These are phyloP conservation scores for Acronicta leporina DNA, from an alignment of 2,888 invertebrate species.

Conservation along the genomic window DNA sequence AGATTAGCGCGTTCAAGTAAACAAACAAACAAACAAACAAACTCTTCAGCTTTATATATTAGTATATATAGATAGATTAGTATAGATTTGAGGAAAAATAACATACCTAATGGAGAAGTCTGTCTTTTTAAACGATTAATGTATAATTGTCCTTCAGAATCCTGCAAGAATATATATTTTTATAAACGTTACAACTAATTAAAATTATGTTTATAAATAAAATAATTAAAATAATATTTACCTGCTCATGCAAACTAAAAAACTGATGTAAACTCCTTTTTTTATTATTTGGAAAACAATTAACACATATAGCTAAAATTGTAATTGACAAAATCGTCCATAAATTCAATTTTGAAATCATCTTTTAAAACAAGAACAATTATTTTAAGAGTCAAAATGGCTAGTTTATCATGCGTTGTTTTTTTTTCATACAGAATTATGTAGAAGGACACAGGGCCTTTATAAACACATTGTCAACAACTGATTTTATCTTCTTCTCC, in stretches of 20 bases:
- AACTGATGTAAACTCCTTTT: not conserved
- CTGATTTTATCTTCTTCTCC: constrained; percentile 53
- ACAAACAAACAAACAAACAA: too few species aligned
- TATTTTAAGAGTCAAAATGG: not conserved
- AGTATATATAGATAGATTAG: too few species aligned
- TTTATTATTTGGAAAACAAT: constrained; percentile 15
- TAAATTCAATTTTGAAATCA: constrained; percentile 15
- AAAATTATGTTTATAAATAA: not conserved
- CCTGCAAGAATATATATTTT: constrained; percentile 22
- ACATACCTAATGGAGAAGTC: constrained; percentile 29
- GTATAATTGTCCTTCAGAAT: not conserved
- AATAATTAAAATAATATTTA: constrained; percentile 9
- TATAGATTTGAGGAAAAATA: not conserved
- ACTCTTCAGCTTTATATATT: too few species aligned
- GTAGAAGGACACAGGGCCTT: constrained; percentile 2
- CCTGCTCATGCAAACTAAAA: constrained; percentile 28
- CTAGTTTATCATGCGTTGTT: not conserved
- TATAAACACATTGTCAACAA: constrained; percentile 47
- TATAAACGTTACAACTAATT: not conserved
- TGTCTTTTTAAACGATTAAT: constrained; percentile 40
- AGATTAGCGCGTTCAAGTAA: too few species aligned
- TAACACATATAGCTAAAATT: constrained; percentile 2
- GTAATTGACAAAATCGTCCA: constrained; percentile 8
- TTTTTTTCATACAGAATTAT: constrained; percentile 7
- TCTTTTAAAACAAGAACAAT: constrained; percentile 1